These are phyloP conservation scores for Enteromius unitaeniatus DNA, from an alignment of 2,797 vertebrate genomes.

Conservation along the genomic window DNA sequence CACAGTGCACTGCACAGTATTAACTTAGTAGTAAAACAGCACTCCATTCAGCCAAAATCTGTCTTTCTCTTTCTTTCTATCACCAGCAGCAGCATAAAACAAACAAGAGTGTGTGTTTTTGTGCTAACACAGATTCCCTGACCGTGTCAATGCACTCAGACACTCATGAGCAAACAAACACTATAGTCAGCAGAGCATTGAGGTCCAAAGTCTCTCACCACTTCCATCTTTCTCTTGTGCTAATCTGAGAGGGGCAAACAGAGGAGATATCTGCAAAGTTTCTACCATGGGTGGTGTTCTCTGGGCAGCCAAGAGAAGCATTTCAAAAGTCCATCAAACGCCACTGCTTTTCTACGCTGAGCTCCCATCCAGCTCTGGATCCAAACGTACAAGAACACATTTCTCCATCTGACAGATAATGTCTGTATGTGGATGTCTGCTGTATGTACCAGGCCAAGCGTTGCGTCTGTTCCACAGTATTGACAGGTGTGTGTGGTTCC, in stretches of 20 bases:
- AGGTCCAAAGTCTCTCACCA: conserved; percentile 10
- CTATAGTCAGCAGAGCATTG: conserved; percentile 15
- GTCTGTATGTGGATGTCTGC: conserved; percentile 68
- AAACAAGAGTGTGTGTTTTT: conserved; percentile 46
- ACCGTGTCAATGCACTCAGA: conserved; percentile 40
- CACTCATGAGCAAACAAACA: conserved; percentile 32
- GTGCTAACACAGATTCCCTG: conserved; percentile 20
- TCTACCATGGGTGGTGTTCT: conserved; percentile 8
- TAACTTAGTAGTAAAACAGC: not conserved
- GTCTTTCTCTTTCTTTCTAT: conserved; percentile 15
- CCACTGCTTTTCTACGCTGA: not conserved
- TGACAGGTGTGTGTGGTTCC: conserved; percentile 74
- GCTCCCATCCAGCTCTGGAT: conserved; percentile 22
- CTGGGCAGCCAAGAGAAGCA: not conserved
- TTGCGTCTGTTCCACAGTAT: conserved; percentile 62
- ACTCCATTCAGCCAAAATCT: not conserved
- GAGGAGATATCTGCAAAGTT: conserved; percentile 5
- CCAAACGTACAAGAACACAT: conserved; percentile 27
- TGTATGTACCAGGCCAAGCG: conserved; percentile 46
- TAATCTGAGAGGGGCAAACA: conserved; percentile 34
- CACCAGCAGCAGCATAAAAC: conserved; percentile 41
- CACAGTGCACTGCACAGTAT: not conserved
- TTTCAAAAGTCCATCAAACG: conserved; percentile 14
- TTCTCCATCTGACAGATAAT: conserved; percentile 30
- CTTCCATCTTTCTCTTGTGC: conserved; percentile 16